Evolutionary conservation across 2,797 vertebrate genomes (phyloP), one percentile per base, ranked within the genome.

Genomic region (Dendrocincla fuliginosa): DNA sequence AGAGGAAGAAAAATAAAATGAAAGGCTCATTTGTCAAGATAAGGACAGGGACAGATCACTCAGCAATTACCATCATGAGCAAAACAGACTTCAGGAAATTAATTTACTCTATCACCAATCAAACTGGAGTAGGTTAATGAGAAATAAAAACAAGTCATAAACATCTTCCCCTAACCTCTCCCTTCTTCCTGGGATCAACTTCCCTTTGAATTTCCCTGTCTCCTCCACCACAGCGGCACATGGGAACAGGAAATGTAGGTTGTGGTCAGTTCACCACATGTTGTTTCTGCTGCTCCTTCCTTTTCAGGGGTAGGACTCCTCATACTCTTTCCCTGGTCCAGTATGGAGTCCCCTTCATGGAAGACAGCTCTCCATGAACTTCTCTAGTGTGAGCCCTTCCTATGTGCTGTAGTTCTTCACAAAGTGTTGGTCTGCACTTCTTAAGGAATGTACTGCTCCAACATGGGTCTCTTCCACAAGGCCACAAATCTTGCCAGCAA

Each of bases 161-260:
- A 19, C 25, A 42, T 3, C 10, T 52, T 41, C 0, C 0, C 10
- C 9, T 8, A 9, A n/a, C 2, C 4, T 9, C 4, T 61, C 17
- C 7, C 11, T 39, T 46, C 18, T 32, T 69, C 15, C 24, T 22
- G 3, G 0, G 7, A 35, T 47, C 9, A 32, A 33, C 11, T 74
- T 56, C 24, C 33, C 7, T 13, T 10, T 25, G 14, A 8, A 2
- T 39, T 50, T 39, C 23, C 69, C 0, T 50, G 7, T 42, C 14
- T 39, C 5, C 30, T 80, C 20, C 10, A 13, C 9, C 3, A 11
- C 1, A 47, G 23, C 4, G 6, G 27, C 28, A 16, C 28, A 39
- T 8, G 23, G 10, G 6, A 32, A 18, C 7, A 24, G 13, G 49
- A 60, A 79, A 74, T 39, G 8, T 11, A 11, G 6, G 16, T 27